Conservation (phyloP, 1,140 invertebrate species). For the Coenobita brevimanus region DNA sequence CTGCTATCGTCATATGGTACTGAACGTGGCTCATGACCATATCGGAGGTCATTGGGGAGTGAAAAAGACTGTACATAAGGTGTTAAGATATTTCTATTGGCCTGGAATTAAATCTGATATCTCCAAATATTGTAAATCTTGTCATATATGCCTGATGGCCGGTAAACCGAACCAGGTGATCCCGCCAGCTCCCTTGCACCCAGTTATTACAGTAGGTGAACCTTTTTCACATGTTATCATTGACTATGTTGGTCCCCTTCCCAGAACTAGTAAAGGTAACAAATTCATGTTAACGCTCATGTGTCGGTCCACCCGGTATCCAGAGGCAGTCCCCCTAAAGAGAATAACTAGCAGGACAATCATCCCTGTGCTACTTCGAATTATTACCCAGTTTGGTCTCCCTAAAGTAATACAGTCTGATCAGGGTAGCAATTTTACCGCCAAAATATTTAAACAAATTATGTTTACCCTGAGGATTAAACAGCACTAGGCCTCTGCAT, state of each 20-base stretch:
- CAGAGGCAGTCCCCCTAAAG: not conserved
- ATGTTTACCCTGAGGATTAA: not conserved
- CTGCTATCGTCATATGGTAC: not conserved
- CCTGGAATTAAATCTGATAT: not conserved
- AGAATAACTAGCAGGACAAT: not conserved
- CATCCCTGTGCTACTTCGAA: not conserved
- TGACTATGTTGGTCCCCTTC: slow-evolving; percentile 30
- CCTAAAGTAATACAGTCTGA: not conserved
- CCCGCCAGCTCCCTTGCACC: not conserved
- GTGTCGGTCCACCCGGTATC: not conserved
- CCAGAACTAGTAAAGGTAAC: slow-evolving; percentile 8
- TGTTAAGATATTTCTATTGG: slow-evolving; percentile 22
- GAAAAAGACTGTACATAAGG: slow-evolving; percentile 20
- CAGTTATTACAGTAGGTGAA: not conserved
- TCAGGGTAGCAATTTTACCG: slow-evolving; percentile 11
- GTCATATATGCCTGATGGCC: slow-evolving; percentile 8
- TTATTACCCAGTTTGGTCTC: slow-evolving; percentile 23
- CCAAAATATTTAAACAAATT: slow-evolving; percentile 1
- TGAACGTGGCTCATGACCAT: too few relatives aligned
- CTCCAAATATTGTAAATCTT: slow-evolving; percentile 5
- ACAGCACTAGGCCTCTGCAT: not conserved
- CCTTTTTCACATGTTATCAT: slow-evolving; percentile 12
- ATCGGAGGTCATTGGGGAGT: slow-evolving; percentile 20
- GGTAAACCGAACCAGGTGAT: slow-evolving; percentile 30
- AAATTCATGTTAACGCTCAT: not conserved